Conservation (phyloP, 2,797 vertebrate genomes). For the Gallinago stenura region DNA sequence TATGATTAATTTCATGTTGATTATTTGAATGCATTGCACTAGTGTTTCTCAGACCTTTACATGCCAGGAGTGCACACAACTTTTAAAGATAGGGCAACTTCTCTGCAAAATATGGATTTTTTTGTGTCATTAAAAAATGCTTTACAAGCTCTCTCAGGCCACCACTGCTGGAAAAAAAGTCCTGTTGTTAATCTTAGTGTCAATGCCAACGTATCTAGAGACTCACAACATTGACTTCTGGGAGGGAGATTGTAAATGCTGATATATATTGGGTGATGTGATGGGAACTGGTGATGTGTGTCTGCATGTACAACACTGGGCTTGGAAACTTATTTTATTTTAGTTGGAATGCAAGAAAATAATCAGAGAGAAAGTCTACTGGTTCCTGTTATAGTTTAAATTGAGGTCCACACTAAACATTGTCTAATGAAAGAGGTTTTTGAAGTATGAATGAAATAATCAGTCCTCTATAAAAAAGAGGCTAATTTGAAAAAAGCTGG, state of each 20-base stretch:
- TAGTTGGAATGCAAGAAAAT: constrained; percentile 49
- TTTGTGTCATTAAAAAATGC: constrained; percentile 45
- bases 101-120: constrained; percentile 67
- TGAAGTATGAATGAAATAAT: constrained; percentile 74
- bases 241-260: neutral
- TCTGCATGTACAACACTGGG: neutral
- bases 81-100: constrained; percentile 37
- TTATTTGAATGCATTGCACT: constrained; percentile 17
- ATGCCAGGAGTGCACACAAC: neutral
- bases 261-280: neutral
- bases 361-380: constrained; percentile 48
- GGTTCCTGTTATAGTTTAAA: constrained; percentile 66
- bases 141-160: constrained; percentile 42
- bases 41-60: neutral
- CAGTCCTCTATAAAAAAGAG: constrained; percentile 3
- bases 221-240: neutral
- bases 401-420: constrained; percentile 71
- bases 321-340: constrained; percentile 36
- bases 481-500: constrained; percentile 35
- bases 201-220: neutral
- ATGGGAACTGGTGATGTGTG: neutral
- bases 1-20: neutral
- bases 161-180: constrained; percentile 27
- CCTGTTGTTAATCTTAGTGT: constrained; percentile 38
- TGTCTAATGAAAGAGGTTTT: constrained; percentile 68